phyloP scores from a whole-genome alignment of 2,113 vertebrate genomes.

The Anser brachyrhynchus region DNA sequence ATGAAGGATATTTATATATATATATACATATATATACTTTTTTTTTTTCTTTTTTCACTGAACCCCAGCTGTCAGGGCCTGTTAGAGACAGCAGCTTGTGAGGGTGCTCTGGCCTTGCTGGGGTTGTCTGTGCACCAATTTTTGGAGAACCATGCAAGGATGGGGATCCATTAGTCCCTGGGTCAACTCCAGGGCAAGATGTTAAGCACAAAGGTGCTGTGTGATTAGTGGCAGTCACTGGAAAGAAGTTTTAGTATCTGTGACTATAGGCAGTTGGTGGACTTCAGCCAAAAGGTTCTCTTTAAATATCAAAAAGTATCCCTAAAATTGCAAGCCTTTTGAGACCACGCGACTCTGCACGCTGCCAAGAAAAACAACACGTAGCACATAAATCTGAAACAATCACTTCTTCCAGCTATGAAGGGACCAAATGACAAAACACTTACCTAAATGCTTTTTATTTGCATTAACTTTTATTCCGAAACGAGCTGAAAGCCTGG shows the following conservation, averaged over 20 bases:
- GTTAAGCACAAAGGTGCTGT: slow-evolving; percentile 43
- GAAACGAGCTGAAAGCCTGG: neutral
- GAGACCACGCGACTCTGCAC: neutral
- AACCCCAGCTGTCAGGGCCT: neutral
- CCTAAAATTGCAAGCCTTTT: slow-evolving; percentile 29
- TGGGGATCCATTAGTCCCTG: neutral
- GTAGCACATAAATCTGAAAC: slow-evolving; percentile 39
- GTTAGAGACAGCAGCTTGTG: neutral
- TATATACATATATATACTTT: neutral
- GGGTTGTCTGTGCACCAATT: neutral
- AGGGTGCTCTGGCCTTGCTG: neutral
- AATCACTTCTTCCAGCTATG: slow-evolving; percentile 43
- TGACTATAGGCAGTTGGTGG: slow-evolving; percentile 47
- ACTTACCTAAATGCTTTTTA: slow-evolving; percentile 48
- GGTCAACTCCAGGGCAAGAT: slow-evolving; percentile 52
- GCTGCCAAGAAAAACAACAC: slow-evolving; percentile 56
- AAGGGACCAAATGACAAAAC: slow-evolving; percentile 41
- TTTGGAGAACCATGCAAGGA: slow-evolving; percentile 1
- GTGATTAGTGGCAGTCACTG: slow-evolving; percentile 60
- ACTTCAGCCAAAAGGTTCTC: slow-evolving; percentile 46
- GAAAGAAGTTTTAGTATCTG: slow-evolving; percentile 64
- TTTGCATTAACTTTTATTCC: slow-evolving; percentile 4
- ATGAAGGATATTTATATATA: neutral
- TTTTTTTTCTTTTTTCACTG: neutral
- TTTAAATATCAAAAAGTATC: slow-evolving; percentile 60